Conservation (phyloP, 2,113 vertebrate species). For the Cyanocitta stelleri region DNA sequence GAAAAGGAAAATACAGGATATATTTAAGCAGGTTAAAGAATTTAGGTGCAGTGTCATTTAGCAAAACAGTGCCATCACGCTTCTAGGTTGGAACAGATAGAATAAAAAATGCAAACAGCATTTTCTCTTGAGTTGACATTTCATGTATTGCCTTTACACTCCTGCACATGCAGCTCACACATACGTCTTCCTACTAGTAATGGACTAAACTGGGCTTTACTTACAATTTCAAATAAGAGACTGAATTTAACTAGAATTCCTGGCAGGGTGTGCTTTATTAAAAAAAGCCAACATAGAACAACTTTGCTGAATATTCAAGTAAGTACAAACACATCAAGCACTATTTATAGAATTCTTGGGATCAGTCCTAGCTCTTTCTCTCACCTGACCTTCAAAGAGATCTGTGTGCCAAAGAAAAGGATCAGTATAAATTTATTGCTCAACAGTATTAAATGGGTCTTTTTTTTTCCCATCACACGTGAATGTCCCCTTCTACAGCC, state of each 20-base stretch:
- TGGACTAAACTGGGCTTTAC: neutral
- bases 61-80: neutral
- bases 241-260: neutral
- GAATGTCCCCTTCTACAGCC: neutral
- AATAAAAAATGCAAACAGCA: neutral
- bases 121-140: neutral
- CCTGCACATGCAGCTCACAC: neutral
- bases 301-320: neutral
- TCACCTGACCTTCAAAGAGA: conserved; percentile 2
- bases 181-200: neutral
- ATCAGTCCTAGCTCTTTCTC: neutral
- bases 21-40: neutral
- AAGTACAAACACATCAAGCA: neutral
- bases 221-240: neutral
- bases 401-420: neutral
- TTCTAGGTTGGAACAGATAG: neutral
- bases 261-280: neutral
- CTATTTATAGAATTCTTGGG: neutral
- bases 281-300: neutral
- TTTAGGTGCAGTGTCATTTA: neutral
- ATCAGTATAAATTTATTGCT: neutral
- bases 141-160: neutral
- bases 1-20: neutral
- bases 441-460: neutral
- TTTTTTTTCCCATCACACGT: neutral